These are phyloP conservation scores for Sebastes umbrosus DNA, from an alignment of 2,797 vertebrate species.

Conservation along the genomic window DNA sequence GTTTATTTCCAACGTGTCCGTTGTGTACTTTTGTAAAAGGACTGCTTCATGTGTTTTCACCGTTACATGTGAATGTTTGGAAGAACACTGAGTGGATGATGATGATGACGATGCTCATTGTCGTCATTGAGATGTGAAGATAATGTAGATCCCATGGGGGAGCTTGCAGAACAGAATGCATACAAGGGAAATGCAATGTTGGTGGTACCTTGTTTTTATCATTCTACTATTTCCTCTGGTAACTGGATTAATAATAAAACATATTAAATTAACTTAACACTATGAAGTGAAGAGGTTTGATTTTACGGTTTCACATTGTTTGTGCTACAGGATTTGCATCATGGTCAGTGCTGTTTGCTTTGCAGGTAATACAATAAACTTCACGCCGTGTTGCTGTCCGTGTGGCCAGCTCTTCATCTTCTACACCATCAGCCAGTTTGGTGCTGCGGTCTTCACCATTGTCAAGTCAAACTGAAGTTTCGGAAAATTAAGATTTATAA, in stretches of 20 bases:
- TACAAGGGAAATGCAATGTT: constrained; percentile 60
- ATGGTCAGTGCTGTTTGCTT: neutral
- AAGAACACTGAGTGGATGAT: constrained; percentile 30
- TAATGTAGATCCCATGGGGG: neutral
- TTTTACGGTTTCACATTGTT: neutral
- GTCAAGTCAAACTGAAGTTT: no score
- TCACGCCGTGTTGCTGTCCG: no score
- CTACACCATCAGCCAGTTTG: no score
- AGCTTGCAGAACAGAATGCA: constrained; percentile 32
- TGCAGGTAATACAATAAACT: neutral
- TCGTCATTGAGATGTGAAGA: constrained; percentile 21
- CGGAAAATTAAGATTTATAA: no score
- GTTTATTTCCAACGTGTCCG: constrained; percentile 48
- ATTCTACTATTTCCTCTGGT: constrained; percentile 71
- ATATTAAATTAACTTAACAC: constrained; percentile 66
- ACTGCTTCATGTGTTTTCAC: constrained; percentile 37
- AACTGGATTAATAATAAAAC: constrained; percentile 79
- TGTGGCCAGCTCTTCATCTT: no score
- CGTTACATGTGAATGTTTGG: constrained; percentile 55
- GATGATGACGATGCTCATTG: neutral
- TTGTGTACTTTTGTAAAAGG: constrained; percentile 57
- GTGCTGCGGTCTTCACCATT: no score
- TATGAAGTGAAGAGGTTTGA: constrained; percentile 6
- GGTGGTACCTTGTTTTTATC: constrained; percentile 67
- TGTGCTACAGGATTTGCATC: neutral